Conservation (phyloP, 2,888 invertebrate species). For the Alcis repandata region DNA sequence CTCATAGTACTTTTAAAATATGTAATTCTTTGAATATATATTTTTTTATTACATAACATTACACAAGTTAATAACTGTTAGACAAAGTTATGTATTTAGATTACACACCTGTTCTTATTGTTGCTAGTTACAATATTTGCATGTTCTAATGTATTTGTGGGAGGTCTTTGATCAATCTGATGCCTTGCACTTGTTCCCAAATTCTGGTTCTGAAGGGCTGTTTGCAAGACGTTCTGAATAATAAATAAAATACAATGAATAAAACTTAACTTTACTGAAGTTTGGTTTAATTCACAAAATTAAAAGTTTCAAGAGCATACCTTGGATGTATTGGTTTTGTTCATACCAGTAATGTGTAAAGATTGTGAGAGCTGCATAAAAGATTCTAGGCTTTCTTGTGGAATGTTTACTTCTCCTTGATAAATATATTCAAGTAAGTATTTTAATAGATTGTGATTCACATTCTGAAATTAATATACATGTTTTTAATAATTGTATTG, state of each 20-base stretch:
- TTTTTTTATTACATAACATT: too few relatives aligned
- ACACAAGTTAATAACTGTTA: too few relatives aligned
- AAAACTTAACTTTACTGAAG: too few relatives aligned
- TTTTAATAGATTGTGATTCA: constrained; percentile 61
- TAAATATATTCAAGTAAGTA: constrained; percentile 76
- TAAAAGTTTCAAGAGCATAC: not conserved
- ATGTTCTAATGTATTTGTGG: not conserved
- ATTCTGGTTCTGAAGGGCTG: not conserved
- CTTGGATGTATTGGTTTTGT: constrained; percentile 35
- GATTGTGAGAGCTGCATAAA: constrained; percentile 69
- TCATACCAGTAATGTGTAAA: constrained; percentile 66
- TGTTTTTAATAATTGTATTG: too few relatives aligned
- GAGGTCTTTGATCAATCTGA: not conserved
- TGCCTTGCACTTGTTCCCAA: not conserved
- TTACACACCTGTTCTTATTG: not conserved
- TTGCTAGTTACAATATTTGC: too few relatives aligned
- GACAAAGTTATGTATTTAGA: too few relatives aligned
- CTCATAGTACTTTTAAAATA: too few relatives aligned
- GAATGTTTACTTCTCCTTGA: constrained; percentile 73
- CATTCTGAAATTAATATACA: constrained; percentile 66
- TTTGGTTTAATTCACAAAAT: too few relatives aligned
- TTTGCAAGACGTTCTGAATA: not conserved
- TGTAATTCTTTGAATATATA: too few relatives aligned
- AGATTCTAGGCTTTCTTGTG: constrained; percentile 52
- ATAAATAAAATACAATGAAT: not conserved